Base-by-base conservation (phyloP, 2,797 vertebrate species). In the Decapterus maruadsi region DNA sequence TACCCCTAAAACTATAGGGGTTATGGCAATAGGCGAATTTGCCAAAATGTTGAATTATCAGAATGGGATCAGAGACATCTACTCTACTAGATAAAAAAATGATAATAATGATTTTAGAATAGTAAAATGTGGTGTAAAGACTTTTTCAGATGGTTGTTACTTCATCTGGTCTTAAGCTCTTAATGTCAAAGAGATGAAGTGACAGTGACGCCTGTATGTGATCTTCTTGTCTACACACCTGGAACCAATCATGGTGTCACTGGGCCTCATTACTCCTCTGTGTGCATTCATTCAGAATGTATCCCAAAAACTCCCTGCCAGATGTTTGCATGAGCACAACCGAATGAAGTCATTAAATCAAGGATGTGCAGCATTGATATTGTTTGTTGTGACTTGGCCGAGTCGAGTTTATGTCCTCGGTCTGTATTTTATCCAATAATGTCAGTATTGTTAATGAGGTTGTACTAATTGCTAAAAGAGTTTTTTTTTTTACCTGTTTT, bases 261-360 rank as follows among this genome's bases (percentile, higher is more conserved):
- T 72, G 61, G 53, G 5, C 61, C 54, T 50, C 34, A 81, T 75
- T 66, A 12, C 45, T 57, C 59, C 34, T 65, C 56, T 29, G 65
- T 42, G 7, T 68, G 38, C 34, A 54, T 72, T 77, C 29, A 22
- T 64, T 48, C 45, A 63, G 17, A 45, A 19, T 64, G 38, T 29
- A 50, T 73, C 40, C 70, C 68, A 31, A 79, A 71, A 68, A n/a
- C 26, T 3, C 4, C 56, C 63, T 73, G 43, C 76, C 81, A 87
- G 77, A 84, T 81, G 79, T 85, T 63, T 40, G 0, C 20, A 14
- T 4, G 7, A 34, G 36, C 50, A 4, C 6, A 14, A 45, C 74
- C 78, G 68, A 59, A 75, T 74, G 3, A 68, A 50, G 50, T 72
- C 42, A 76, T 71, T 54, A 22, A 74, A 45, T 72, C 8, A 45